Base-by-base conservation (phyloP, 2,113 vertebrate genomes). In the Porphyrio hochstetteri region DNA sequence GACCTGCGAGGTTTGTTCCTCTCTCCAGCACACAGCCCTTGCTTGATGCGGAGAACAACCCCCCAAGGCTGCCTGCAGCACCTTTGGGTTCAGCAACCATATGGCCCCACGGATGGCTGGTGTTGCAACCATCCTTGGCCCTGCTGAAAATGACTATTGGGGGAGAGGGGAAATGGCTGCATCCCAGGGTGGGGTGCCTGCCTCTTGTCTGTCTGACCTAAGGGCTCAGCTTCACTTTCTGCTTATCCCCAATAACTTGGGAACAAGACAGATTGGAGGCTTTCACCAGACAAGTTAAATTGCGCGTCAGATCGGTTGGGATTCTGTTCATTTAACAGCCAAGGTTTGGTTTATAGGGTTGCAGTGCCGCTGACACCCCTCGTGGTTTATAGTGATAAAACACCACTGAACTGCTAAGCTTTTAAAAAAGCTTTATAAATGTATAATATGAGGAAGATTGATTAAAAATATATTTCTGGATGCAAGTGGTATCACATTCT, bases 251-350 rank as follows among this genome's bases (percentile, higher is more conserved):
- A 93, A 86, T 68, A 86, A 53, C 72, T 25, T 38, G 13, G 74
- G 46, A 96, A 59, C 59, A 44, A 89, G 81, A 36, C 0, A 82
- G 57, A 86, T 55, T 53, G 50, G 8, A 88, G 72, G n/a, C 85
- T 95, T 97, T 85, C 88, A 25, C 55, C 79, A 70, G 67, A 17
- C 27, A 46, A 91, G 57, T 85, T 91, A 92, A 92, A 91, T 76
- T 7, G 13, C 0, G 9, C 5, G 2, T 90, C 75, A 40, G 74
- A 76, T 94, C 0, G 3, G 64, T 20, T 18, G 38, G 65, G 90
- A 77, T 72, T 81, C 86, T 2, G 35, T 60, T 91, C 79, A 25
- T 25, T 86, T 94, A 86, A 13, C 80, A 82, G 86, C 44, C 6
- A 9, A 91, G 69, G 35, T 80, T 79, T 59, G 55, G 79, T 75